Evolutionary conservation across 2,113 vertebrate genomes (phyloP), one percentile per base, ranked within the genome.

Genomic region (Seriola aureovittata): DNA sequence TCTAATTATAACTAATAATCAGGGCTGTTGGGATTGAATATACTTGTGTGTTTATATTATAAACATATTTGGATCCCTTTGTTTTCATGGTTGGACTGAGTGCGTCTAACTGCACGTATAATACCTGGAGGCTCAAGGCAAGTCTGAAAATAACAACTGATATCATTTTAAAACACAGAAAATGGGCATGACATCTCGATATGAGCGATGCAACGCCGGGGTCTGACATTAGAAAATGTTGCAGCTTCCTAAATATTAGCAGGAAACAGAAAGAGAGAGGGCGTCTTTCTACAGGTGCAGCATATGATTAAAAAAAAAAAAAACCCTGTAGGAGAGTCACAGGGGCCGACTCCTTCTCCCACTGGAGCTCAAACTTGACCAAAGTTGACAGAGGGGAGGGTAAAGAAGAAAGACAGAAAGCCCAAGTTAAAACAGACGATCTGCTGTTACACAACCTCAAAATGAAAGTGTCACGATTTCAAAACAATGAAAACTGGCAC

Each of bases 401-500:
- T 14, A 3, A 44, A 10, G 3, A 23, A 46, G 16, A 68, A 50
- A 63, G 12, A 48, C 14, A 44, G 12, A 38, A 40, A 38, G 0
- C 32, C 23, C 11, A 9, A 3, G 4, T 42, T n/a, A 40, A 29
- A 64, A 62, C 8, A 62, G 13, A 36, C 8, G 5, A 17, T 10
- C 14, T 62, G 8, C 17, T 40, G 17, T n/a, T 40, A 12, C 60
- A 44, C n/a, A 68, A 68, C 23, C 44, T 32, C 4, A 32, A 19
- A 68, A 68, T 50, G 34, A 71, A 71, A 71, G 32, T 36, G 50
- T 29, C 36, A 48, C n/a, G 7, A 52, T 76, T 21, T 44, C 34
- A 65, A 65, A n/a, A 19, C 17, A 40, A 64, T 57, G 50, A 57
- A 44, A n/a, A 10, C 36, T 42, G 50, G 34, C 74, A 76, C 48